Conservation (phyloP, 2,113 vertebrate genomes). For the Pogonocichla stellata region DNA sequence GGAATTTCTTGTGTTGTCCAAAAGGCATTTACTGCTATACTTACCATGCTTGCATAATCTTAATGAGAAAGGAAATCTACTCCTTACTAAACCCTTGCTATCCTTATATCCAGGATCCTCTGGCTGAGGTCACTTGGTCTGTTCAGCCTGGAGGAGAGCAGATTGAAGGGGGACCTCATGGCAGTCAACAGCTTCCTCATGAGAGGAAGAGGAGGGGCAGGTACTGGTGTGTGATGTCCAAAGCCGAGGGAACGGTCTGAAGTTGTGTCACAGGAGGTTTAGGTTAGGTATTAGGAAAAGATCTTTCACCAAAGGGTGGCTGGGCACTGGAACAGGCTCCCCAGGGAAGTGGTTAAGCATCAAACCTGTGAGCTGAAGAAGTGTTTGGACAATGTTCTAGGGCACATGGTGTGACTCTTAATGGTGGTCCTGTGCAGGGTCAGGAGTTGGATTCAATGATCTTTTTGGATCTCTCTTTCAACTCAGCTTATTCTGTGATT, state of each 20-base stretch:
- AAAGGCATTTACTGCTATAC: neutral
- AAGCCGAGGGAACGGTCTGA: neutral
- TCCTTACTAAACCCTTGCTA: neutral
- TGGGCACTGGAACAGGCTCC: neutral
- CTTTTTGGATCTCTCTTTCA: neutral
- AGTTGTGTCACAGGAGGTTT: neutral
- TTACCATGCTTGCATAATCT: neutral
- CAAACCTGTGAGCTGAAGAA: no score
- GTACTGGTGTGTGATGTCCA: neutral
- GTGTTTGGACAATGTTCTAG: neutral
- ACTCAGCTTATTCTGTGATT: neutral
- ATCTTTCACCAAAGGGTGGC: neutral
- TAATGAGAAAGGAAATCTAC: neutral
- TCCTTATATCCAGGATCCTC: neutral
- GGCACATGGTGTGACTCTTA: neutral
- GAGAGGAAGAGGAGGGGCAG: neutral
- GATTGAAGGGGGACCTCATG: neutral
- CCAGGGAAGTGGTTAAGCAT: neutral
- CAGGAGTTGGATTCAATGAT: neutral
- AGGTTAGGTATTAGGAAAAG: neutral
- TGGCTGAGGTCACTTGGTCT: neutral
- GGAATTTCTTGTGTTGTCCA: neutral
- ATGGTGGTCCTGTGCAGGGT: neutral
- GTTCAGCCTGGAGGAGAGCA: neutral
- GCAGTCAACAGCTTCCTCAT: neutral